phyloP scores from a whole-genome alignment of 2,888 invertebrate species.

The Adineta ricciae region DNA sequence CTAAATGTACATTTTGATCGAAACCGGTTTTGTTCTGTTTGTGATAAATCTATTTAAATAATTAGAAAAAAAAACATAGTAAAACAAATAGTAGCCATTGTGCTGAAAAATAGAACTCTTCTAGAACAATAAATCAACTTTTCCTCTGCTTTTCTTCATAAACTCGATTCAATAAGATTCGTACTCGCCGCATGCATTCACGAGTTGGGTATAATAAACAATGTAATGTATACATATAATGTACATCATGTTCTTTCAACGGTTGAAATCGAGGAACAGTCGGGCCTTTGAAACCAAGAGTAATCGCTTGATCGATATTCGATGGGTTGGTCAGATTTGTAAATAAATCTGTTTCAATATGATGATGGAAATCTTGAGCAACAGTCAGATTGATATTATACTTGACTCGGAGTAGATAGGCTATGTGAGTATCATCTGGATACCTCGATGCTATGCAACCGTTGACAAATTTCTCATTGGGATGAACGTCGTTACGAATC shows the following conservation, averaged over 20 bases:
- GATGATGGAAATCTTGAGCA: slow-evolving; percentile 6
- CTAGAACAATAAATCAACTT: too few relatives aligned
- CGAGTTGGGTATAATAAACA: background rate
- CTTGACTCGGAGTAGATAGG: background rate
- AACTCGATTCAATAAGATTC: background rate
- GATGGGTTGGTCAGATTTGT: background rate
- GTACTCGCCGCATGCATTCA: background rate
- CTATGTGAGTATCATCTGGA: slow-evolving; percentile 12
- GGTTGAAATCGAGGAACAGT: background rate
- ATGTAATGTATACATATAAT: background rate
- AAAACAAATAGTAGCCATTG: too few relatives aligned
- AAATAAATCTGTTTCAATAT: background rate
- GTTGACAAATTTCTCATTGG: background rate
- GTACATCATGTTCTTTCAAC: background rate
- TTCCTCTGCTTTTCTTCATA: background rate
- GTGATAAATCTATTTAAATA: too few relatives aligned
- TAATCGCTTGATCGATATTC: slow-evolving; percentile 3
- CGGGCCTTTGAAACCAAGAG: background rate
- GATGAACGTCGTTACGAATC: background rate
- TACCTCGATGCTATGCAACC: background rate
- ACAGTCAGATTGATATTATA: slow-evolving; percentile 17
- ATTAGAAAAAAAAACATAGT: too few relatives aligned
- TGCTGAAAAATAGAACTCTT: too few relatives aligned
- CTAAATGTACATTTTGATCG: background rate
- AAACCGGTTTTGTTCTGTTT: too few relatives aligned